Evolutionary conservation across 64 coral and sea anemone species (phyloP).

Genomic region (Porites lutea): DNA sequence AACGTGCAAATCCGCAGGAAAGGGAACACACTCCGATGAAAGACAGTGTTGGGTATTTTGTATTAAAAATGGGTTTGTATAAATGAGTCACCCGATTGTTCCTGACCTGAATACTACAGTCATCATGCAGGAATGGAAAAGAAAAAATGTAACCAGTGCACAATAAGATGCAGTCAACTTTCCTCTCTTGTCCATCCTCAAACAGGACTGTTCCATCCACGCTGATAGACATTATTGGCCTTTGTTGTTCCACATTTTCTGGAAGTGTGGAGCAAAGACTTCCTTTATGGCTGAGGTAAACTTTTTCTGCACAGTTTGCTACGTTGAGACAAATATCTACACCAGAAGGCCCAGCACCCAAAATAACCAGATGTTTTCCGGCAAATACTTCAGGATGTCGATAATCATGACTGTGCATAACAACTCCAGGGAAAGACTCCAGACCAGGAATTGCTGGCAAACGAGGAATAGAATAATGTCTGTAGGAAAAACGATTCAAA

Average conservation of each 20-base stretch:
- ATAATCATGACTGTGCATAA: conserved; percentile 73
- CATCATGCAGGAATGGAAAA: conserved; percentile 56
- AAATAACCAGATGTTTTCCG: conserved; percentile 30
- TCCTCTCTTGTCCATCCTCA: conserved; percentile 37
- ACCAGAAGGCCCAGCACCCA: conserved; percentile 57
- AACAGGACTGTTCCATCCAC: conserved; percentile 52
- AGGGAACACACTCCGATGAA: conserved; percentile 48
- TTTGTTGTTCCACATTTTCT: conserved; percentile 32
- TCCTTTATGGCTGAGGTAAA: conserved; percentile 39
- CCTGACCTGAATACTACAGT: conserved; percentile 54
- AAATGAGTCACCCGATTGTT: conserved; percentile 57
- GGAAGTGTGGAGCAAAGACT: conserved; percentile 15
- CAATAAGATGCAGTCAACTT: conserved; percentile 52
- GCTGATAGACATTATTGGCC: not conserved
- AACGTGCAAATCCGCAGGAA: conserved; percentile 7
- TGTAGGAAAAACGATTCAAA: not conserved
- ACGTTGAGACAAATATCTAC: conserved; percentile 38
- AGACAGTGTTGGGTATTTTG: conserved; percentile 57
- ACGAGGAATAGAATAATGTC: conserved; percentile 42
- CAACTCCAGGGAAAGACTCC: conserved; percentile 44
- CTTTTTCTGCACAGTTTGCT: not conserved
- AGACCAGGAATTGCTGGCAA: conserved; percentile 50
- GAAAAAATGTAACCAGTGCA: conserved; percentile 68
- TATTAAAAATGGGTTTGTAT: conserved; percentile 77
- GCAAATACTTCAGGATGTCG: conserved; percentile 18